Conservation (phyloP, 2,888 invertebrate species). For the Chrysodeixis includens region DNA sequence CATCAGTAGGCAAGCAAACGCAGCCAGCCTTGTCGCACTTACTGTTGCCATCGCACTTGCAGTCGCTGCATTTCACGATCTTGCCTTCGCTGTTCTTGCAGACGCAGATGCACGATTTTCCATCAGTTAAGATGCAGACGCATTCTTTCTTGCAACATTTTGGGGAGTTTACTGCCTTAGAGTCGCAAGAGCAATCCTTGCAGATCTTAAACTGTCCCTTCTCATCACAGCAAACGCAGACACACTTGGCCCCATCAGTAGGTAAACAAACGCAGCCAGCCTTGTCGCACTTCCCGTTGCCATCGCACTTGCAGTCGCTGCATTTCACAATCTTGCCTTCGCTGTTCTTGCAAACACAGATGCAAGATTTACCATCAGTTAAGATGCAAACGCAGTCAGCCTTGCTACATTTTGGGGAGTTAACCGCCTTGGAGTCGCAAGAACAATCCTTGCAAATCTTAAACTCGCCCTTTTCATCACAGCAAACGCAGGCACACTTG, state of each 20-base stretch:
- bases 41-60: slow-evolving; percentile 44
- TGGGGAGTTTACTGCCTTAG: slow-evolving; percentile 3
- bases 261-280: slow-evolving; percentile 64
- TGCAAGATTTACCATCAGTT: slow-evolving; percentile 55
- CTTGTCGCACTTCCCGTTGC: slow-evolving; percentile 57
- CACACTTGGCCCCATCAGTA: slow-evolving; percentile 36
- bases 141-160: slow-evolving; percentile 39
- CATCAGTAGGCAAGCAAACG: slow-evolving; percentile 58
- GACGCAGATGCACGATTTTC: slow-evolving; percentile 42
- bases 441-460: not conserved
- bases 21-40: slow-evolving; percentile 40
- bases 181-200: slow-evolving; percentile 35
- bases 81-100: slow-evolving; percentile 44
- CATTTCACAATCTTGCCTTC: slow-evolving; percentile 50
- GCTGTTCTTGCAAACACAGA: slow-evolving; percentile 56
- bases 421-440: not conserved
- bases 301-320: slow-evolving; percentile 60
- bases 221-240: slow-evolving; percentile 40
- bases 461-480: not conserved
- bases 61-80: slow-evolving; percentile 53
- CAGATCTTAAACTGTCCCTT: slow-evolving; percentile 31
- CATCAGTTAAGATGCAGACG: slow-evolving; percentile 44
- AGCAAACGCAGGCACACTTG: not conserved
- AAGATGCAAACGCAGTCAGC: slow-evolving; percentile 54
- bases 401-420: slow-evolving; percentile 21